A percentile compares a stretch with the other conserved stretches of the same genome.
Conservation (phyloP, 2,797 vertebrate species). For the Botia almorhae region DNA sequence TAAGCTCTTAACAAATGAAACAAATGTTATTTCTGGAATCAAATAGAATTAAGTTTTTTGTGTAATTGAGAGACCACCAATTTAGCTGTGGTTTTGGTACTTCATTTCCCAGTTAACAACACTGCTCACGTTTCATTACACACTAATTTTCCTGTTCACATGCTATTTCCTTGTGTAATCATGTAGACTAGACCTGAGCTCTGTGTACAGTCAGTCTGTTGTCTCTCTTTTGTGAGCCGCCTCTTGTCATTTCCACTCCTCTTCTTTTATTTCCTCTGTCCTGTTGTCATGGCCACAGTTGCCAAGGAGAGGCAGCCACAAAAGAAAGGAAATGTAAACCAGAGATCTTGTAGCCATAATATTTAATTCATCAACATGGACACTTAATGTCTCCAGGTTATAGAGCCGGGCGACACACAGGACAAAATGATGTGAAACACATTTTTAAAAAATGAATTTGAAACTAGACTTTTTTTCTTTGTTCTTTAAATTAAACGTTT, state of each 20-base stretch:
- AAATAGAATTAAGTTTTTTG: not conserved
- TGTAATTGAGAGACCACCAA: not conserved
- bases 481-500: not conserved
- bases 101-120: not conserved
- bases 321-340: slow-evolving; percentile 77
- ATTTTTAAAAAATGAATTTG: slow-evolving; percentile 14
- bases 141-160: not conserved
- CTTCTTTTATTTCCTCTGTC: slow-evolving; percentile 66
- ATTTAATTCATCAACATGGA: slow-evolving; percentile 79
- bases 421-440: not conserved
- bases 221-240: slow-evolving; percentile 58
- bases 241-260: slow-evolving; percentile 50
- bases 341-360: slow-evolving; percentile 73
- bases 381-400: slow-evolving; percentile 49
- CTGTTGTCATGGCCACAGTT: slow-evolving; percentile 80
- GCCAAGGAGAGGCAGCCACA: slow-evolving; percentile 70
- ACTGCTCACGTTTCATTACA: not conserved
- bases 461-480: not conserved
- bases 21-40: not conserved
- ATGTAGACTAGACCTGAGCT: not conserved
- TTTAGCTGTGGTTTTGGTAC: too few relatives aligned
- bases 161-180: not conserved
- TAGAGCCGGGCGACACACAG: slow-evolving; percentile 14
- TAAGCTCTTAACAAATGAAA: not conserved
- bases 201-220: slow-evolving; percentile 46